Percentiles rank a stretch among this genome's conserved stretches.
Evolutionary conservation across 2,113 vertebrate species (phyloP).

Genomic region (Trinectes maculatus): DNA sequence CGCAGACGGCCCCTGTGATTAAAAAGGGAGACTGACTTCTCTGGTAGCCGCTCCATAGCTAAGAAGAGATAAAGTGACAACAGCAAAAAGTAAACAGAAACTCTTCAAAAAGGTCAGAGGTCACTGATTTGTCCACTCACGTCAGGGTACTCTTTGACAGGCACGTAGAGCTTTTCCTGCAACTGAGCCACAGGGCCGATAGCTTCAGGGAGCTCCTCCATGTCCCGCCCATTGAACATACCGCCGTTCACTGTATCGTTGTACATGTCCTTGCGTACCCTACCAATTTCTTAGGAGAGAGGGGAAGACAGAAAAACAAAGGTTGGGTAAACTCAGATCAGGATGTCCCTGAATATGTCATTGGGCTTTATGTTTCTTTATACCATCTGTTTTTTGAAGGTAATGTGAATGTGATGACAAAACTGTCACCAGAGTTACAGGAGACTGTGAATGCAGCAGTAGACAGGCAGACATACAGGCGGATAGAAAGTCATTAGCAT

Average conservation of each 20-base stretch:
- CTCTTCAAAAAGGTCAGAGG: slow-evolving; percentile 40
- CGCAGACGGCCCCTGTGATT: slow-evolving; percentile 12
- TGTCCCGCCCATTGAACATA: slow-evolving; percentile 91
- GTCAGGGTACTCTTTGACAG: slow-evolving; percentile 98
- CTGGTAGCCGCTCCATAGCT: too few relatives aligned
- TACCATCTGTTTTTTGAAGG: slow-evolving; percentile 8
- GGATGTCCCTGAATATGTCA: not conserved
- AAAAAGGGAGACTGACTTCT: slow-evolving; percentile 12
- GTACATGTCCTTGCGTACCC: slow-evolving; percentile 99
- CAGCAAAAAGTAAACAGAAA: slow-evolving; percentile 52
- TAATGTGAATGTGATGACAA: slow-evolving; percentile 52
- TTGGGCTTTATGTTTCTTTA: slow-evolving; percentile 50
- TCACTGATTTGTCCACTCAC: slow-evolving; percentile 84
- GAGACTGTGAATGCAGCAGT: slow-evolving; percentile 33
- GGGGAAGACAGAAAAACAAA: not conserved
- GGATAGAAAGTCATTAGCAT: slow-evolving; percentile 20
- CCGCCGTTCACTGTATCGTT: slow-evolving; percentile 98
- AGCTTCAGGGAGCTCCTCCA: slow-evolving; percentile 92
- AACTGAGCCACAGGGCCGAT: slow-evolving; percentile 96
- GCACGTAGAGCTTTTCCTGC: slow-evolving; percentile 99
- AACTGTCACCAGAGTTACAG: slow-evolving; percentile 55
- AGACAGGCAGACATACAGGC: slow-evolving; percentile 13
- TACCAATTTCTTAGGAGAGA: slow-evolving; percentile 91
- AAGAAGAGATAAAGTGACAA: slow-evolving; percentile 42
- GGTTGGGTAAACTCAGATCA: not conserved